Base-by-base conservation (phyloP, 2,888 invertebrate species). In the Tanypteryx hageni region DNA sequence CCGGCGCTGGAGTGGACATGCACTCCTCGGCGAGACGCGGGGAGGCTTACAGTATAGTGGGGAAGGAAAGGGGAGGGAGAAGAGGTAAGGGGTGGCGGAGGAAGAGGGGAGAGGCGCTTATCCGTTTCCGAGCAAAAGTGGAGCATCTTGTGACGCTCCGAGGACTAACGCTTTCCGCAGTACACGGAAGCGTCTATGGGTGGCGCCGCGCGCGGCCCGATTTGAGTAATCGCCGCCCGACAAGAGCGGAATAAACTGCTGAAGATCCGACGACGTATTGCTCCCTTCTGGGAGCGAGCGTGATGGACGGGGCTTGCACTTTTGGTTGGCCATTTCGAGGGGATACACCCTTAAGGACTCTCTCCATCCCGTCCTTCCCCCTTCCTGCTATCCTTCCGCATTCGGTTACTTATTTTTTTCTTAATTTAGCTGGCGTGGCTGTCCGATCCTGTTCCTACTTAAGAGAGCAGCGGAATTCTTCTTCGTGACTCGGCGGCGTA, bases 131-230 rank as follows among this genome's bases (percentile, higher is more conserved):
- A 11, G 86, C 86, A 86, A 86, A 86, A 86, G 86, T 86, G 61
- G 86, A 86, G 86, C 86, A 86, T 59, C 86, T 86, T 61, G 22
- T n/a, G 85, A 85, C 58, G 31, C 44, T 44, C 22, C 22, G 84
- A 84, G 84, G 58, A 85, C 22, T 85, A 85, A 85, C 59, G 61
- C 86, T 86, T 86, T 86, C 61, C 86, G 61, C 89, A 64, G 64
- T 31, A 27, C 86, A 61, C n/a, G 86, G 31, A 57, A 86, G 61
- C 61, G 10, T 31, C 64, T 61, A 14, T 61, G 86, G 89, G 89
- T 27, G 89, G 64, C 68, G 56, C 22, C 22, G 59, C 61, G 13
- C 11, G 22, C 31, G 8, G 61, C n/a, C 83, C 11, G 27, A 14
- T 27, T 61, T 89, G 89, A 89, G 89, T 64, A 61, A 89, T 89